A percentile compares a stretch with the other conserved stretches of the same genome.
Conservation (phyloP, 2,113 vertebrate species). For the Gopherus flavomarginatus region DNA sequence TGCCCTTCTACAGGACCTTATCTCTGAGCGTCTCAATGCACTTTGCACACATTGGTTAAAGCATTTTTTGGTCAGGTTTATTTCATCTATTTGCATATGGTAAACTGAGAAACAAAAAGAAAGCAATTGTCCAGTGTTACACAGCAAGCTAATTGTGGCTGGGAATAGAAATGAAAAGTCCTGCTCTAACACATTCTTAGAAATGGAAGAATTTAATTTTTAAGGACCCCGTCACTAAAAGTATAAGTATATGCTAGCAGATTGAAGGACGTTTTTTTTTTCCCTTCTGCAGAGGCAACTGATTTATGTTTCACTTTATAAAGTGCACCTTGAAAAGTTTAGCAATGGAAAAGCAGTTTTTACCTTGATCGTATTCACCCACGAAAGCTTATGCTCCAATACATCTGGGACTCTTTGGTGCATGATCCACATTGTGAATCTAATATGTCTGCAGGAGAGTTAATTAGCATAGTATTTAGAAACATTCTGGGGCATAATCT, state of each 20-base stretch:
- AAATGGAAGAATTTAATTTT: not conserved
- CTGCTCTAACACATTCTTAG: not conserved
- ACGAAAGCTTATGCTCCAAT: no score
- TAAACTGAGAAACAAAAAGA: not conserved
- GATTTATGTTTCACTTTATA: conserved; percentile 50
- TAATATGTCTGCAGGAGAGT: not conserved
- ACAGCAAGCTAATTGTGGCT: not conserved
- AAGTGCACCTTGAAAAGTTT: conserved; percentile 55
- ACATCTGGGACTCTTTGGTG: no score
- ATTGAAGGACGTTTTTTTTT: conserved; percentile 19
- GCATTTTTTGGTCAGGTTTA: not conserved
- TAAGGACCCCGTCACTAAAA: not conserved
- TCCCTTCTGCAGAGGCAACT: not conserved
- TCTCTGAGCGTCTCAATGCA: not conserved
- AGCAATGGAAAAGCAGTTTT: conserved; percentile 47
- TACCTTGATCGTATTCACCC: not conserved
- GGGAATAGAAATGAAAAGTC: not conserved
- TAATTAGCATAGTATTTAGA: not conserved
- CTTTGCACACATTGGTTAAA: not conserved
- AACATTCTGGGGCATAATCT: not conserved
- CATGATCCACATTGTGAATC: not conserved
- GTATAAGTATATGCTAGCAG: not conserved
- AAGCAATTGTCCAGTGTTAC: not conserved
- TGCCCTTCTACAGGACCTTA: rapidly evolving
- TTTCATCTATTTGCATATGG: not conserved